Conservation (phyloP, 2,113 vertebrate species). For the Narcine bancroftii region DNA sequence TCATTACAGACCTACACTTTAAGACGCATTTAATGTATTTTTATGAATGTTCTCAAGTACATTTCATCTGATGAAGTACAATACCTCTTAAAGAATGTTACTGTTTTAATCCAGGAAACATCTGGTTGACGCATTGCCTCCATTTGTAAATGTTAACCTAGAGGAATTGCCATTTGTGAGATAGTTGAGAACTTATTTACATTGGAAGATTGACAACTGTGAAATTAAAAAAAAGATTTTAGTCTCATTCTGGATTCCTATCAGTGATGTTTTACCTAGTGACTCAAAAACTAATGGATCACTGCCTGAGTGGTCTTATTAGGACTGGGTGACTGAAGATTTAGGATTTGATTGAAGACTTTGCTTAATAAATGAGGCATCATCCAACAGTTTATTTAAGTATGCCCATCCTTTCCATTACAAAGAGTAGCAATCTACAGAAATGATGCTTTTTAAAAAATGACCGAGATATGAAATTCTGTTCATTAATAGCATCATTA, state of each 20-base stretch:
- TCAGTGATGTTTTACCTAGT: not conserved
- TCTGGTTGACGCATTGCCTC: not conserved
- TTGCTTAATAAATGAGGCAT: not conserved
- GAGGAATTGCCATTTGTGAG: not conserved
- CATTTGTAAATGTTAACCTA: not conserved
- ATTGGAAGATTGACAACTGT: not conserved
- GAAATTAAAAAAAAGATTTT: not conserved
- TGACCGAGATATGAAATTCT: not conserved
- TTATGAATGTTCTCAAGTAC: no score
- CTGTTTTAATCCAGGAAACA: not conserved
- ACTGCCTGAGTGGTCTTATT: not conserved
- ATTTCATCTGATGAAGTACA: no score
- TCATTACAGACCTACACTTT: not conserved
- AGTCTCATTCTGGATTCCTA: not conserved
- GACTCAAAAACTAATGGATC: not conserved
- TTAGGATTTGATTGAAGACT: not conserved
- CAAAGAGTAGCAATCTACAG: not conserved
- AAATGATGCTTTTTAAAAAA: not conserved
- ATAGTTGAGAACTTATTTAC: not conserved
- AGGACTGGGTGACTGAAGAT: not conserved
- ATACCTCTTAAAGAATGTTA: no score
- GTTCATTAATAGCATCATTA: slow-evolving; percentile 4
- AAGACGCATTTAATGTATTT: no score
- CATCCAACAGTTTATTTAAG: not conserved
- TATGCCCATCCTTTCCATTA: not conserved